These are phyloP conservation scores for Calyptommatus sinebrachiatus DNA, from an alignment of 2,113 vertebrate genomes.

Conservation along the genomic window DNA sequence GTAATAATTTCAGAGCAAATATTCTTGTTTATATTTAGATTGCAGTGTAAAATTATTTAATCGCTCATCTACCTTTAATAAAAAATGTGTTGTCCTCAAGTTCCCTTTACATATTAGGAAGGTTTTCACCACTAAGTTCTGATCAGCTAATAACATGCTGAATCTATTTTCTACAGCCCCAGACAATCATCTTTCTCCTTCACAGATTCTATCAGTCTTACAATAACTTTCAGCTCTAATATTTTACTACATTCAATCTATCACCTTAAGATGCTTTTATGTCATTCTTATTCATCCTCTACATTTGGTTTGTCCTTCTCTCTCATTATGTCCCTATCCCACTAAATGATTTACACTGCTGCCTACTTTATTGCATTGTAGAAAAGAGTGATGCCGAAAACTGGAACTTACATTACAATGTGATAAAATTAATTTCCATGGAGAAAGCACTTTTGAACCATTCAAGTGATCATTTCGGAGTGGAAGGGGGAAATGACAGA, in stretches of 20 bases:
- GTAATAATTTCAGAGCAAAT: slow-evolving; percentile 1
- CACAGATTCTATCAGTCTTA: slow-evolving; percentile 54
- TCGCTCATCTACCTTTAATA: slow-evolving; percentile 26
- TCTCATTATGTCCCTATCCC: slow-evolving; percentile 59
- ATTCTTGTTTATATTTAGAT: background rate
- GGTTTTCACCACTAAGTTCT: background rate
- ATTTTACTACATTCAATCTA: slow-evolving; percentile 69
- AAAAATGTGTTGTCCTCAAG: background rate
- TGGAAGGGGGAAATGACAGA: slow-evolving; percentile 5
- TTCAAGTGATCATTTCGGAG: slow-evolving; percentile 24
- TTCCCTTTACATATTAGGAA: background rate
- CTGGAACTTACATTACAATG: slow-evolving; percentile 60
- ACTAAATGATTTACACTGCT: slow-evolving; percentile 60
- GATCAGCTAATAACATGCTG: slow-evolving; percentile 34
- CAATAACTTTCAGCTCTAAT: slow-evolving; percentile 60
- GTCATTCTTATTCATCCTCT: slow-evolving; percentile 62
- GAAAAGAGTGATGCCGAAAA: slow-evolving; percentile 52
- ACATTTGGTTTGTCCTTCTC: slow-evolving; percentile 62
- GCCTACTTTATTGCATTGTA: slow-evolving; percentile 60
- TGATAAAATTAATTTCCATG: slow-evolving; percentile 65
- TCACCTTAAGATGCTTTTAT: slow-evolving; percentile 57
- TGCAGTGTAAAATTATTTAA: too few relatives aligned
- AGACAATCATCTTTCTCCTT: slow-evolving; percentile 37
- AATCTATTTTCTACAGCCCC: slow-evolving; percentile 30
- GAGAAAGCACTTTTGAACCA: slow-evolving; percentile 33